Base-by-base conservation (phyloP, 2,888 invertebrate genomes). In the Helobdella robusta region DNA sequence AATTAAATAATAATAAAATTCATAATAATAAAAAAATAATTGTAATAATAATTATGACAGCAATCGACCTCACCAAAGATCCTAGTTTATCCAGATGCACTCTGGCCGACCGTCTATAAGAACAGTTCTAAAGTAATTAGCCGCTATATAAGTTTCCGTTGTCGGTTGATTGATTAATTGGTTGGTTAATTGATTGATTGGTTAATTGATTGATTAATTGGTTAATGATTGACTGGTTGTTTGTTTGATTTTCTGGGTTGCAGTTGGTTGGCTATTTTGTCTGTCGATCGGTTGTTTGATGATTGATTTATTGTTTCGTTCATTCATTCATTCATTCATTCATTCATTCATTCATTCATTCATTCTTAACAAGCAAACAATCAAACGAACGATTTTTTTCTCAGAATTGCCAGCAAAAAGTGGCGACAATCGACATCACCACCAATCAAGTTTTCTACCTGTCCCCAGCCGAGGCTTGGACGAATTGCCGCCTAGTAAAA, bases 381-480 rank as follows among this genome's bases (percentile, higher is more conserved):
- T 36, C 44, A n/a, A 20, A 60, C 40, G 40, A n/a, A 36, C 36
- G 8, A 40, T 36, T 20, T 59, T 28, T n/a, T 6, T 44, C n/a
- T 28, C 56, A 89, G 88, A 85, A 85, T 0, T 92, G 92, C 74
- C 80, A 82, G 66, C 85, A 90, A 73, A 86, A 86, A 70, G 86
- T 88, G 73, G 81, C 84, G 0, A 86, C 89, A 0, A 78, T 91
- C 11, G 83, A 84, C 67, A 81, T 83, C 0, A 84, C 84, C 4
- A 86, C 87, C 75, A 87, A 89, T 75, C 92, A 92, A 80, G 84
- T 90, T 32, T 84, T 91, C 20, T 67, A 68, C 56, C 62, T 69
- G 61, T 63, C 63, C 11, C 30, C 48, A 48, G 20, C 63, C 5
- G 62, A 69, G 11, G 44, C 23, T 6, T 66, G 66, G 60, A 54